Conservation (phyloP, 2,113 vertebrate species). For the Microcebus ravelobensis region DNA sequence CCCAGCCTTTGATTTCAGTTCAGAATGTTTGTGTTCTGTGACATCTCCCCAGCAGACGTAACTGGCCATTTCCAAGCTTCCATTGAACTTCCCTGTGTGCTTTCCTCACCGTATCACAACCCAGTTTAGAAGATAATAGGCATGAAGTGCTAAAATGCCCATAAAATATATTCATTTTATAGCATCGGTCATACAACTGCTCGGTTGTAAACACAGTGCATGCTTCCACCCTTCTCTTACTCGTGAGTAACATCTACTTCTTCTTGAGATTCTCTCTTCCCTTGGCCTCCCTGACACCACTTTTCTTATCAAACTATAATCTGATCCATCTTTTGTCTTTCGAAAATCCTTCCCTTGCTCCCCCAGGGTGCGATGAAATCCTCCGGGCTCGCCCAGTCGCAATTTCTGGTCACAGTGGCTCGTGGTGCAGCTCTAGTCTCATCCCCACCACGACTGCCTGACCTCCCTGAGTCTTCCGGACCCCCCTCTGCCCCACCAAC, state of each 20-base stretch:
- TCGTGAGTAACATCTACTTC: neutral
- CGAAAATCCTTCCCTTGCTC: neutral
- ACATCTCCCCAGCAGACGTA: neutral
- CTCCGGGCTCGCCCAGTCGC: neutral
- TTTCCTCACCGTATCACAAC: neutral
- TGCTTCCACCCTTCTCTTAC: neutral
- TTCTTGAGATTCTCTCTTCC: neutral
- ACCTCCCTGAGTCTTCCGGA: neutral
- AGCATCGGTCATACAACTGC: neutral
- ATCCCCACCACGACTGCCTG: rapidly evolving
- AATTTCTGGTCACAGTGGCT: too few species aligned
- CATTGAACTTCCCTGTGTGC: rapidly evolving
- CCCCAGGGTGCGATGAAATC: neutral
- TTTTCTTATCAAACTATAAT: neutral
- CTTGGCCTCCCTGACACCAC: neutral
- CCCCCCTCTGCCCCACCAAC: rapidly evolving
- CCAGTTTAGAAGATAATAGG: neutral
- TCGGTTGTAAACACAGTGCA: neutral
- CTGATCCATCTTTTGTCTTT: neutral
- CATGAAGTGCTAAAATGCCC: neutral
- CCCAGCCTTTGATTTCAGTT: neutral
- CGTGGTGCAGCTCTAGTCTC: rapidly evolving
- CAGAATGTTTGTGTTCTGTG: neutral
- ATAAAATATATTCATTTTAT: neutral
- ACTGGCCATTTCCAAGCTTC: neutral